Evolutionary conservation across 2,113 vertebrate species (phyloP).

Genomic region (Gymnocephalus cernua): DNA sequence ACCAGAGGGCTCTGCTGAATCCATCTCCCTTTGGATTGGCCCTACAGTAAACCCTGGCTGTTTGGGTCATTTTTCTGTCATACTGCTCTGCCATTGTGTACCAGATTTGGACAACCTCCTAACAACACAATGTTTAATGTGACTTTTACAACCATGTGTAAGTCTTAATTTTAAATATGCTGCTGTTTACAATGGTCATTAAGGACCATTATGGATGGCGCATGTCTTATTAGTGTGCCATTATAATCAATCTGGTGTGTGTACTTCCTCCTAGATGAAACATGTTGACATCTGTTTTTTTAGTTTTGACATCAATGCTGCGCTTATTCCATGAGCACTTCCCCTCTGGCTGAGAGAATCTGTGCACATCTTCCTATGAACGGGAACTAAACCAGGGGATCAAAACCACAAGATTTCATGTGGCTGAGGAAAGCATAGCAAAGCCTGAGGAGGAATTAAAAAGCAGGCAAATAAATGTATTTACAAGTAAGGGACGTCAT

Average conservation of each 20-base stretch:
- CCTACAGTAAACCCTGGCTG: slow-evolving; percentile 39
- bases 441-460: slow-evolving; percentile 64
- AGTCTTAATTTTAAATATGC: slow-evolving; percentile 70
- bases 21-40: slow-evolving; percentile 45
- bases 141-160: slow-evolving; percentile 59
- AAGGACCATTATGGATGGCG: slow-evolving; percentile 48
- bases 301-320: slow-evolving; percentile 58
- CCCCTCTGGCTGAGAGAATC: slow-evolving; percentile 44
- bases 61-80: slow-evolving; percentile 39
- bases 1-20: slow-evolving; percentile 57
- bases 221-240: slow-evolving; percentile 62
- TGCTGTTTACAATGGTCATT: slow-evolving; percentile 69
- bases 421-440: slow-evolving; percentile 60
- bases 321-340: slow-evolving; percentile 50
- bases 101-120: slow-evolving; percentile 57
- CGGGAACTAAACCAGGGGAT: slow-evolving; percentile 64
- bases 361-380: slow-evolving; percentile 74
- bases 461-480: slow-evolving; percentile 75
- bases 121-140: slow-evolving; percentile 49
- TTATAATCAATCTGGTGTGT: slow-evolving; percentile 49
- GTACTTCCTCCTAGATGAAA: slow-evolving; percentile 60
- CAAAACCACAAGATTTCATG: slow-evolving; percentile 70
- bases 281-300: slow-evolving; percentile 76
- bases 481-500: slow-evolving; percentile 75
- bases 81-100: slow-evolving; percentile 16